Percentiles rank a stretch among this genome's conserved stretches.
Evolutionary conservation across 1,140 invertebrate species (phyloP).

Genomic region (Bombyx mandarina): DNA sequence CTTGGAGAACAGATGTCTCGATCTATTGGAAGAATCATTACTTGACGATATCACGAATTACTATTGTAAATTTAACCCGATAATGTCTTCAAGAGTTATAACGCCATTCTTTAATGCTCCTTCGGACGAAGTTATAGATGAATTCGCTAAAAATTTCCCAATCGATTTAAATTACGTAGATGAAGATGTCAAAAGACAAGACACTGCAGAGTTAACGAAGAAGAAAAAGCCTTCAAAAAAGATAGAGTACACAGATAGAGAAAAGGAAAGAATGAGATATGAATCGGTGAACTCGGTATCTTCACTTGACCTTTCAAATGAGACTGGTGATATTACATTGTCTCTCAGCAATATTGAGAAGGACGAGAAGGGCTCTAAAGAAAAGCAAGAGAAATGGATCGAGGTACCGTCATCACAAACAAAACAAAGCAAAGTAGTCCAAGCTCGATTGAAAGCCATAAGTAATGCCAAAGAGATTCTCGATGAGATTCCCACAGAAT

Average conservation of each 20-base stretch:
- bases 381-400: conserved; percentile 49
- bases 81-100: conserved; percentile 72
- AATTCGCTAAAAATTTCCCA: conserved; percentile 57
- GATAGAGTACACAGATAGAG: conserved; percentile 61
- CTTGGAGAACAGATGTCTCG: conserved; percentile 76
- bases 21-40: conserved; percentile 72
- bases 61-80: conserved; percentile 72
- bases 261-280: conserved; percentile 61
- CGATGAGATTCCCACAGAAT: conserved; percentile 43
- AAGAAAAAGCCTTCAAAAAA: conserved; percentile 56
- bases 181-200: conserved; percentile 52
- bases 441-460: conserved; percentile 68
- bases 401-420: conserved; percentile 57
- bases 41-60: conserved; percentile 75
- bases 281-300: conserved; percentile 63
- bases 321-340: conserved; percentile 56
- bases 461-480: conserved; percentile 57
- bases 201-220: conserved; percentile 29
- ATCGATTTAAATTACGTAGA: conserved; percentile 52
- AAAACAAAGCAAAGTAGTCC: conserved; percentile 61
- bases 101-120: conserved; percentile 75
- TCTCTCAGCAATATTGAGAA: conserved; percentile 56
- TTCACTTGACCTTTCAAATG: conserved; percentile 55
- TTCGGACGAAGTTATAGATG: conserved; percentile 69
- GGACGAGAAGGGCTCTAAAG: conserved; percentile 33